Conservation (phyloP, 2,797 vertebrate species). For the Remorina albescens region DNA sequence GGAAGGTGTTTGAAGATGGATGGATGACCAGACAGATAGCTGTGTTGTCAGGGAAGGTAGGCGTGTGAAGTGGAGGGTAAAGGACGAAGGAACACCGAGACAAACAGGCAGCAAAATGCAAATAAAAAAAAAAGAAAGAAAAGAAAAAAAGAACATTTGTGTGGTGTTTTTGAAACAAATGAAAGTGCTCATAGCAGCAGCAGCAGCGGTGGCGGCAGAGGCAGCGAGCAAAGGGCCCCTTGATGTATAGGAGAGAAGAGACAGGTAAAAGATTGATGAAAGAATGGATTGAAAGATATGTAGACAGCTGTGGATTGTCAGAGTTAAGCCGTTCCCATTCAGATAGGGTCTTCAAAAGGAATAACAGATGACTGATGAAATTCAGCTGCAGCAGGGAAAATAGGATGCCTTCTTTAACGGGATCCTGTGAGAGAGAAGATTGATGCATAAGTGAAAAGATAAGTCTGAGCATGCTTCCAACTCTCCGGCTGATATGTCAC, state of each 20-base stretch:
- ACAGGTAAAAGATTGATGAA: slow-evolving; percentile 70
- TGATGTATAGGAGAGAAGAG: slow-evolving; percentile 29
- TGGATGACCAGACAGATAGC: slow-evolving; percentile 69
- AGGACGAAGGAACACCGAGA: slow-evolving; percentile 39
- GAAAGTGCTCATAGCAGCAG: slow-evolving; percentile 13
- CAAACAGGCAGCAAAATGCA: slow-evolving; percentile 26
- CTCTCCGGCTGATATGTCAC: slow-evolving; percentile 65
- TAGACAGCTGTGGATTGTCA: slow-evolving; percentile 66
- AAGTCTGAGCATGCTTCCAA: slow-evolving; percentile 64
- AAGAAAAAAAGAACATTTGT: slow-evolving; percentile 3
- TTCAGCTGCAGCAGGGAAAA: slow-evolving; percentile 61
- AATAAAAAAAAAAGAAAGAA: slow-evolving; percentile 17
- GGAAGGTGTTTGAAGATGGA: slow-evolving; percentile 66
- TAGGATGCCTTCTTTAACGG: slow-evolving; percentile 56
- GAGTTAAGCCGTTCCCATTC: slow-evolving; percentile 63
- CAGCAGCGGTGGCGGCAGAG: background rate
- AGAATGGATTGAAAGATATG: slow-evolving; percentile 63
- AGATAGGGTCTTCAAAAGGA: slow-evolving; percentile 74
- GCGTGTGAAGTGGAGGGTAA: slow-evolving; percentile 67
- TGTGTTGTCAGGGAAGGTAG: slow-evolving; percentile 55
- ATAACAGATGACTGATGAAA: slow-evolving; percentile 72
- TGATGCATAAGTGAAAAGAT: slow-evolving; percentile 75
- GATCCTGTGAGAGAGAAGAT: slow-evolving; percentile 60
- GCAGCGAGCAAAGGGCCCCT: slow-evolving; percentile 1
- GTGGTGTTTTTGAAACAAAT: slow-evolving; percentile 39